Percentiles rank a stretch among this genome's conserved stretches.
Evolutionary conservation across 2,797 vertebrate genomes (phyloP).

Genomic region (Leptoclinus maculatus): DNA sequence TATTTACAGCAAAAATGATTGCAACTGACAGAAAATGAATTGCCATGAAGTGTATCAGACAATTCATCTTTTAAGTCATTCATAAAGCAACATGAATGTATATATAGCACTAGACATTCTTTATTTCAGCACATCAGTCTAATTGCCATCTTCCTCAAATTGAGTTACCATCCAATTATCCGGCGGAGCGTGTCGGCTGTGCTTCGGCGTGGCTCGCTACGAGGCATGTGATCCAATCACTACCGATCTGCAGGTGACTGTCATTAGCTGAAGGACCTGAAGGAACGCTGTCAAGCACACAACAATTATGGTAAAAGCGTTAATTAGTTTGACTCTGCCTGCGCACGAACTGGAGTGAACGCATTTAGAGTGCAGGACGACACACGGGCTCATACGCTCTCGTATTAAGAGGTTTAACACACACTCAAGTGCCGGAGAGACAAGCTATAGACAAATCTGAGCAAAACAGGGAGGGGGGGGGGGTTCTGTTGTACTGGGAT

Average conservation of each 20-base stretch:
- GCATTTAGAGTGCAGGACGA: constrained; percentile 16
- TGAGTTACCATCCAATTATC: constrained; percentile 44
- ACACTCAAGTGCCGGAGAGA: constrained; percentile 10
- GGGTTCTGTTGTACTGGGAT: constrained; percentile 19
- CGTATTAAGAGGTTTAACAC: constrained; percentile 36
- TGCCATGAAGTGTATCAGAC: too few species aligned
- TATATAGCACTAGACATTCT: background rate
- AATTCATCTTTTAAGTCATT: too few species aligned
- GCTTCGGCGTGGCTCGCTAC: constrained; percentile 30
- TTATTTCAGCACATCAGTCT: constrained; percentile 23
- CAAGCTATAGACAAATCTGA: background rate
- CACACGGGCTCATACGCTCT: background rate
- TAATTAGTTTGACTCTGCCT: constrained; percentile 44
- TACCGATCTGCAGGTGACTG: constrained; percentile 59
- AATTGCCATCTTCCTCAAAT: constrained; percentile 35
- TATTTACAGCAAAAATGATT: too few species aligned
- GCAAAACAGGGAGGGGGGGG: background rate
- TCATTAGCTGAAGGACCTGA: constrained; percentile 50
- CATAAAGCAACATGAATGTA: too few species aligned
- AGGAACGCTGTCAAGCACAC: constrained; percentile 42
- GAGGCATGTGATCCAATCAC: constrained; percentile 58
- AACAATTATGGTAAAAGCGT: constrained; percentile 37
- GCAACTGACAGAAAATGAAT: too few species aligned
- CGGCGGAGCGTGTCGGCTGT: constrained; percentile 14
- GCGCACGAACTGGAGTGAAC: constrained; percentile 26